These are phyloP conservation scores for Sisor rabdophorus DNA, from an alignment of 2,113 vertebrate species.

Conservation along the genomic window DNA sequence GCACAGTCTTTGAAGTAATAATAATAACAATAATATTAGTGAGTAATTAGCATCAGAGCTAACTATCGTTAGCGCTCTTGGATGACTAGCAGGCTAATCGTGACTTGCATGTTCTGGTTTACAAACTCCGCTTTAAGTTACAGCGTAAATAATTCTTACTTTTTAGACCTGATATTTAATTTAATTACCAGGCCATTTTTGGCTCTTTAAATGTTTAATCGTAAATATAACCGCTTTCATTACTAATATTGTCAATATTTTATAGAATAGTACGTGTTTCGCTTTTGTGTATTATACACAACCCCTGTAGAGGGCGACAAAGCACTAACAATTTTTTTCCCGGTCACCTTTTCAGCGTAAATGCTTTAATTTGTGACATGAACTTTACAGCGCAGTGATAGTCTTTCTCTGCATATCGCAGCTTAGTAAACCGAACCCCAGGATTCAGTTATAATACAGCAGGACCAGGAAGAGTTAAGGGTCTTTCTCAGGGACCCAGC, in stretches of 20 bases:
- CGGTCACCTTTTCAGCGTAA: too few species aligned
- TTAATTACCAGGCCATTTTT: neutral
- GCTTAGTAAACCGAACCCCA: too few species aligned
- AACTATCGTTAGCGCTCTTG: neutral
- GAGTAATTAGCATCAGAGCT: neutral
- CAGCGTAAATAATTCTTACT: neutral
- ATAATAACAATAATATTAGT: neutral
- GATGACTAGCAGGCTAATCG: conserved; percentile 33
- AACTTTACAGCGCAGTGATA: too few species aligned
- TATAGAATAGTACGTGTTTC: neutral
- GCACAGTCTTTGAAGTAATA: too few species aligned
- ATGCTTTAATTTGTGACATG: too few species aligned
- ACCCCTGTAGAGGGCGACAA: conserved; percentile 34
- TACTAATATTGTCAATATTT: neutral
- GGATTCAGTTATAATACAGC: too few species aligned
- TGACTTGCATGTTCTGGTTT: conserved; percentile 51
- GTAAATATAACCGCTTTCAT: neutral
- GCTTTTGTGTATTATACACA: neutral
- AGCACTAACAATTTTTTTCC: neutral
- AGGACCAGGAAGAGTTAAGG: too few species aligned
- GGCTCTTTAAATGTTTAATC: neutral
- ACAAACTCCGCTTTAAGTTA: neutral
- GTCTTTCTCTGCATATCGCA: too few species aligned
- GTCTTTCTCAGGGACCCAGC: too few species aligned
- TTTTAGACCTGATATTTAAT: neutral